Conservation (phyloP, 2,797 vertebrate genomes). For the Graptemys geographica region DNA sequence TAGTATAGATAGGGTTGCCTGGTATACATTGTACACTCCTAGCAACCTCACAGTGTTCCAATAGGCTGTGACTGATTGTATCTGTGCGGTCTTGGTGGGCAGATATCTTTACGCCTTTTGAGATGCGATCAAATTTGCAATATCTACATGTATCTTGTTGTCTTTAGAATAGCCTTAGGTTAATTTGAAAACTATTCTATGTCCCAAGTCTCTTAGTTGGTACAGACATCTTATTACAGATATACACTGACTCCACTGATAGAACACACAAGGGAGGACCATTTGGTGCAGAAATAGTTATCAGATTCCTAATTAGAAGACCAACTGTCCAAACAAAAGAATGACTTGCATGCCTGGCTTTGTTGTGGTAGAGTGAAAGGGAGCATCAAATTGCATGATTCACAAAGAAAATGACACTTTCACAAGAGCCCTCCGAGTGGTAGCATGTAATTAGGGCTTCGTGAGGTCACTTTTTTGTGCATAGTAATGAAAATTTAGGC, state of each 20-base stretch:
- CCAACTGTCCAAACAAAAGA: slow-evolving; percentile 59
- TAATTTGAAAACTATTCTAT: background rate
- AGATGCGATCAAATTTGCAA: background rate
- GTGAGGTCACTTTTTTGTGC: slow-evolving; percentile 15
- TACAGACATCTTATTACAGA: background rate
- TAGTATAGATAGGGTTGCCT: background rate
- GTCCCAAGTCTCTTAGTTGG: background rate
- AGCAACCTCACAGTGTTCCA: background rate
- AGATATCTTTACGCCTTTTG: background rate
- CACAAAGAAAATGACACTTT: slow-evolving; percentile 63
- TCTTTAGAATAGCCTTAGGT: background rate
- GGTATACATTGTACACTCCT: background rate
- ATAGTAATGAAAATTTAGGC: slow-evolving; percentile 19
- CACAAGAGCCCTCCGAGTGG: slow-evolving; percentile 19
- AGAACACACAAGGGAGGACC: slow-evolving; percentile 33
- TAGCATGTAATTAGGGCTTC: slow-evolving; percentile 33
- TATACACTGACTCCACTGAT: slow-evolving; percentile 18
- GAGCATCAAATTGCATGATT: slow-evolving; percentile 64
- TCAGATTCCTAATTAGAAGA: slow-evolving; percentile 62
- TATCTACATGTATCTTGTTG: background rate
- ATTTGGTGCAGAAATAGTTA: slow-evolving; percentile 61
- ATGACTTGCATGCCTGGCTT: slow-evolving; percentile 53
- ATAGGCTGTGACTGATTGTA: background rate
- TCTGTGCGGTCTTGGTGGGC: background rate
- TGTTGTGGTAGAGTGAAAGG: slow-evolving; percentile 58